phyloP scores from a whole-genome alignment of 2,797 vertebrate species.

The Prunella strophiata region DNA sequence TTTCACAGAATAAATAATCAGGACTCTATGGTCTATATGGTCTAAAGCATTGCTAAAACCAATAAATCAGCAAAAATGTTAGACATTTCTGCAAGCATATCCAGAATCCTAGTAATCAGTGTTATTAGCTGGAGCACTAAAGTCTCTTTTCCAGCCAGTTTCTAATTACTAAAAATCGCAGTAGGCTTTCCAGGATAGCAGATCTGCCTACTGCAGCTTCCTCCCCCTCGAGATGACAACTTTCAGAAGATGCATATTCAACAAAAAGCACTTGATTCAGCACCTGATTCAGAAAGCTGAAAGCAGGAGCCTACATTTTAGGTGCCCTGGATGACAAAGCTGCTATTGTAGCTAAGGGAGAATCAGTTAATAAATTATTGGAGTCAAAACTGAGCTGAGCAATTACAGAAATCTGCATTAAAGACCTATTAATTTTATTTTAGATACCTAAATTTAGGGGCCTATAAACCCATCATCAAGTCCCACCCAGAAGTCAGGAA shows the following conservation, averaged over 20 bases:
- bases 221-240: background rate
- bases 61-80: background rate
- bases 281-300: background rate
- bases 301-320: background rate
- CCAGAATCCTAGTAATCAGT: constrained; percentile 4
- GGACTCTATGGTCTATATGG: background rate
- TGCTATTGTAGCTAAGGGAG: background rate
- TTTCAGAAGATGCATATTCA: background rate
- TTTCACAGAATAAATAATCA: background rate
- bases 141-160: constrained; percentile 1
- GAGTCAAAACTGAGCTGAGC: background rate
- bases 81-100: constrained; percentile 36
- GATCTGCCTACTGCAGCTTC: constrained; percentile 9
- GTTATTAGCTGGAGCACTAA: constrained; percentile 6
- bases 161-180: constrained; percentile 13
- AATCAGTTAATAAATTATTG: background rate
- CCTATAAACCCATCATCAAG: background rate
- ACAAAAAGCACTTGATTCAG: constrained; percentile 20
- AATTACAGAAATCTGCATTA: background rate
- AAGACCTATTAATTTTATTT: background rate
- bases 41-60: background rate
- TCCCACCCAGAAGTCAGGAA: background rate
- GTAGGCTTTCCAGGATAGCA: constrained; percentile 7
- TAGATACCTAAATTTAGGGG: background rate
- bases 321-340: background rate